phyloP scores from a whole-genome alignment of 2,888 invertebrate genomes.

The Coenonympha glycerion region DNA sequence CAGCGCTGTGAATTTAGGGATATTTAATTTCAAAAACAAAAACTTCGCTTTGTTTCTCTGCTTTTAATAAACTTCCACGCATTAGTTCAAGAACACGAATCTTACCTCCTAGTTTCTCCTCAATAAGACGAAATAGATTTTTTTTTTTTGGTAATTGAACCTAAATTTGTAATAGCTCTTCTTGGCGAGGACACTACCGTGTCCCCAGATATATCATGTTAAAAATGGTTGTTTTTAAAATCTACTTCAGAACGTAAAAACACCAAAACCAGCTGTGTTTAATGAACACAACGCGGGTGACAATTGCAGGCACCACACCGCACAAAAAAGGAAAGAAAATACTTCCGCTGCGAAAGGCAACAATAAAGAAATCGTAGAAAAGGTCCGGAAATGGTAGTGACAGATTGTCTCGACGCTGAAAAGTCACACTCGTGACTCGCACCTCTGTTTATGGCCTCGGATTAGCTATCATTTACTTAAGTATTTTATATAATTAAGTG shows the following conservation, averaged over 20 bases:
- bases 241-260: slow-evolving; percentile 10
- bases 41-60: too few species aligned
- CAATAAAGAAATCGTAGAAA: slow-evolving; percentile 64
- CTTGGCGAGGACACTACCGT: too few species aligned
- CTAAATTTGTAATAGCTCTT: too few species aligned
- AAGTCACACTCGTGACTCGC: too few species aligned
- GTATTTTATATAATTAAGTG: slow-evolving; percentile 74
- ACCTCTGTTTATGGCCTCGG: slow-evolving; percentile 70
- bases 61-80: too few species aligned
- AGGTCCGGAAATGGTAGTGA: slow-evolving; percentile 72
- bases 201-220: too few species aligned
- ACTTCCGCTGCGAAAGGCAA: slow-evolving; percentile 68
- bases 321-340: slow-evolving; percentile 55
- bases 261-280: slow-evolving; percentile 56
- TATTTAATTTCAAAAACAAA: not conserved
- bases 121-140: too few species aligned
- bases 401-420: slow-evolving; percentile 72
- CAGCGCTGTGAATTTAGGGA: not conserved
- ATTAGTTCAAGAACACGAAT: too few species aligned
- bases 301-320: slow-evolving; percentile 65
- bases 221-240: not conserved
- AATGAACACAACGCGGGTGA: slow-evolving; percentile 73
- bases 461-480: slow-evolving; percentile 76
- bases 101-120: too few species aligned
- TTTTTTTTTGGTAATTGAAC: too few species aligned